Conservation (phyloP, 2,888 invertebrate genomes). For the Eurytoma californica region DNA sequence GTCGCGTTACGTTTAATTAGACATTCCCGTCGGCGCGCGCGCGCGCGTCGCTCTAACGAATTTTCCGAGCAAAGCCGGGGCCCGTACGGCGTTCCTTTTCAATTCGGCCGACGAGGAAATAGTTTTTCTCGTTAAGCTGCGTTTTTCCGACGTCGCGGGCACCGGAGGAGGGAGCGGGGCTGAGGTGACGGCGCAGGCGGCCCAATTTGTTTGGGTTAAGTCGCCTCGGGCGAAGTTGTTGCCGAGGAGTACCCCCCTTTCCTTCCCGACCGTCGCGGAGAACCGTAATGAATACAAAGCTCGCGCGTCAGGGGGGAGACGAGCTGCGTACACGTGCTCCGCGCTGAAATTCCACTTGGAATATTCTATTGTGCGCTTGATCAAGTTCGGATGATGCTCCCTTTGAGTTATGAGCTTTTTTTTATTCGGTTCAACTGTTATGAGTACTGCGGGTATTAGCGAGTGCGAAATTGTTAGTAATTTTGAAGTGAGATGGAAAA, state of each 20-base stretch:
- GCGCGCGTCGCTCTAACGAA: not conserved
- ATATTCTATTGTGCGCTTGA: too few species aligned
- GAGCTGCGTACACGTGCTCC: too few species aligned
- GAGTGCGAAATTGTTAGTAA: too few species aligned
- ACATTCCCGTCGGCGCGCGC: constrained; percentile 13
- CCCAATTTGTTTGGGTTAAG: constrained; percentile 70
- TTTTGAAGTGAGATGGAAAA: too few species aligned
- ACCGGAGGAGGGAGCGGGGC: not conserved
- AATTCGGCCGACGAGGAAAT: constrained; percentile 44
- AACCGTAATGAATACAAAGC: constrained; percentile 70
- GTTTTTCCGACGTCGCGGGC: not conserved
- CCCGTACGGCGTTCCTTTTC: constrained; percentile 29
- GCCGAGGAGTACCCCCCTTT: not conserved
- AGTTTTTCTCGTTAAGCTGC: constrained; percentile 54
- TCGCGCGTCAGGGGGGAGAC: constrained; percentile 37
- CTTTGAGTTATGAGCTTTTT: too few species aligned
- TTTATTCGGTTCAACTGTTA: too few species aligned
- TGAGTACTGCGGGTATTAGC: too few species aligned
- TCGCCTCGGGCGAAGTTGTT: constrained; percentile 55
- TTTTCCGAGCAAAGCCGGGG: not conserved
- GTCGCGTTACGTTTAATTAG: constrained; percentile 47
- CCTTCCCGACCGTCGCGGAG: not conserved
- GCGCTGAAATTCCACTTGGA: too few species aligned
- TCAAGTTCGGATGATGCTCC: too few species aligned
- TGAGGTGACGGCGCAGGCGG: not conserved